Conservation (phyloP, 1,140 invertebrate genomes). For the Trichonephila clavipes region DNA sequence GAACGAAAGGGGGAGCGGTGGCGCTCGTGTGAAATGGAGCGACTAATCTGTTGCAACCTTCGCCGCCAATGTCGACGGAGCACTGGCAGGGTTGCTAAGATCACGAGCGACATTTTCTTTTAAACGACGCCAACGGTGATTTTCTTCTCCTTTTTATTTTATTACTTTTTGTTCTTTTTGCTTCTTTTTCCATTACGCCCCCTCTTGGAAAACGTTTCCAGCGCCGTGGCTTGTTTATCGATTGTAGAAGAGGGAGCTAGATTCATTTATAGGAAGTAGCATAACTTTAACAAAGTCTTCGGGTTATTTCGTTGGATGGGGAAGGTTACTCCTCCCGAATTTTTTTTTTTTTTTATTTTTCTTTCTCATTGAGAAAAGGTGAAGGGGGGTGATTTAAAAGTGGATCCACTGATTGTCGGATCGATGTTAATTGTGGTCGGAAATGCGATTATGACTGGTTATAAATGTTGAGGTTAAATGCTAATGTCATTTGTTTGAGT, state of each 20-base stretch:
- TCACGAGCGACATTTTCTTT: conserved; percentile 20
- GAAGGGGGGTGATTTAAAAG: not conserved
- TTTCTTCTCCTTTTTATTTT: not conserved
- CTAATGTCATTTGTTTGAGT: not conserved
- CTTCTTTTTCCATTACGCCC: not conserved
- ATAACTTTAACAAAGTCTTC: conserved; percentile 33
- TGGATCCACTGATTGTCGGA: not conserved
- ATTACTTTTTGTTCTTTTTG: not conserved
- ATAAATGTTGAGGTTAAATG: not conserved
- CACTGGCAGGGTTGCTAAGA: conserved; percentile 38
- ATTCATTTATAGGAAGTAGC: not conserved
- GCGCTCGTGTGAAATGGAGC: conserved; percentile 72
- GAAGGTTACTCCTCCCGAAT: not conserved
- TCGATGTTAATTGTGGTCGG: not conserved
- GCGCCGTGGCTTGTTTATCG: conserved; percentile 7
- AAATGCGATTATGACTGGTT: conserved; percentile 8
- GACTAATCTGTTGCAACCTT: conserved; percentile 76
- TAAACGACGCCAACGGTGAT: conserved; percentile 40
- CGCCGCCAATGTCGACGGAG: conserved; percentile 65
- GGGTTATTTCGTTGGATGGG: not conserved
- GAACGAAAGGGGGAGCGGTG: not conserved
- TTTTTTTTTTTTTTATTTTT: not conserved
- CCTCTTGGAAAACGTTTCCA: not conserved
- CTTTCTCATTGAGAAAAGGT: not conserved
- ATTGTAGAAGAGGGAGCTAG: not conserved